These are phyloP conservation scores for Pseudotriccus pelzelni DNA, from an alignment of 2,797 vertebrate species.

Conservation along the genomic window DNA sequence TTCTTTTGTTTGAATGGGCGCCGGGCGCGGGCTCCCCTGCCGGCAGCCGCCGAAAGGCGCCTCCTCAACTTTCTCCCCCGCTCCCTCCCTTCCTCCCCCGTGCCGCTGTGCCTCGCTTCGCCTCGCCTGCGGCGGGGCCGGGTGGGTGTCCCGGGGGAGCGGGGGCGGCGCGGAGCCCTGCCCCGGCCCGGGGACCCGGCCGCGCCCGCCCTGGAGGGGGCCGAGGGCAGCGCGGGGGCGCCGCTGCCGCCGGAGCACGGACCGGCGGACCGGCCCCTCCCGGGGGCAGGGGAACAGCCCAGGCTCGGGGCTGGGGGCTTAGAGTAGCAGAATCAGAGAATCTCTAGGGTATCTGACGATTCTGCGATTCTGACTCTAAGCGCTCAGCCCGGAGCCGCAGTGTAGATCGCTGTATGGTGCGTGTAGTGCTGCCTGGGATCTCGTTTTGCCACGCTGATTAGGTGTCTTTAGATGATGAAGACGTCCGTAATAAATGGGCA, in stretches of 20 bases:
- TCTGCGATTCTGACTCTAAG: neutral
- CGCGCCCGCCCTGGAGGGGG: neutral
- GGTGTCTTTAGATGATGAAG: neutral
- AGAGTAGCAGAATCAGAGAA: neutral
- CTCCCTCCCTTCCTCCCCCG: neutral
- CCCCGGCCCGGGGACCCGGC: neutral
- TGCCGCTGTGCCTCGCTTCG: neutral
- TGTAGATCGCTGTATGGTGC: fast-evolving
- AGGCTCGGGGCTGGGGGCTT: fast-evolving
- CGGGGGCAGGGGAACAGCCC: neutral
- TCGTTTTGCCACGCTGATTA: neutral
- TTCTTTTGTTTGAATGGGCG: conserved; percentile 79
- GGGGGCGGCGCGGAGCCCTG: neutral
- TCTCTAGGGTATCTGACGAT: too few species aligned
- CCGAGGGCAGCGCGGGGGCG: neutral
- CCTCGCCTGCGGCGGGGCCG: neutral
- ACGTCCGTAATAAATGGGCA: neutral
- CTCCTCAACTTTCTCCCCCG: neutral
- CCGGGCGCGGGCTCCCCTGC: conserved; percentile 73
- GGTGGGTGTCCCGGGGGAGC: neutral
- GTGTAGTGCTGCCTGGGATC: neutral
- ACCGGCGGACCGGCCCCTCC: neutral
- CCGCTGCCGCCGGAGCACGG: neutral
- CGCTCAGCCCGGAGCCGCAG: fast-evolving
- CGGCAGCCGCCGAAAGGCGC: conserved; percentile 43